Evolutionary conservation across 1,140 invertebrate genomes (phyloP), one percentile per base, ranked within the genome.

Genomic region (Drosophila erecta): DNA sequence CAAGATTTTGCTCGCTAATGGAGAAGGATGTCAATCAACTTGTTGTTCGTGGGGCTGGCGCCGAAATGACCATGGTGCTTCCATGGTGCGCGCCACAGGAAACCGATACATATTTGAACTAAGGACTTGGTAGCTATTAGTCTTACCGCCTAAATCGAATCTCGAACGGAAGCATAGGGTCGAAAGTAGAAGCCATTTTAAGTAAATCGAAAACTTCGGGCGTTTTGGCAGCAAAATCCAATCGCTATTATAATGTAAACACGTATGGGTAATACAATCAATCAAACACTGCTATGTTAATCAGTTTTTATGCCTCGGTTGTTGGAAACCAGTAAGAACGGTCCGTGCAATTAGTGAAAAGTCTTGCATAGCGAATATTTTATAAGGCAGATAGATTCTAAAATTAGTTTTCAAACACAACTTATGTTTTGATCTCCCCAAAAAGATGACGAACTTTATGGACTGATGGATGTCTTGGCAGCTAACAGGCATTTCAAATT

Each of bases 71-170:
- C 47, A 46, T 14, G 46, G 27, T n/a, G n/a, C n/a, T n/a, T n/a
- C n/a, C n/a, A 38, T 43, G 24, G 33, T 44, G 53, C 54, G 49
- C 43, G 46, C 58, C 83, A 79, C 83, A 72, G 79, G 75, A 50
- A 83, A 87, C 71, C 79, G 86, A 87, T 87, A 87, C 83, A 87
- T 87, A 87, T 87, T 87, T 87, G 66, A 87, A 83, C 71, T 79
- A 86, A 87, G 83, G 83, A 87, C 83, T 87, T 87, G 83, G 75
- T 87, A 87, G 79, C 55, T 89, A 72, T 87, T 76, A 83, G 74
- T 61, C 81, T 83, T 83, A 83, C 65, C 60, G 60, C 71, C 60
- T 79, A 81, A 86, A 65, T 38, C 51, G 61, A 89, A 87, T 89
- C 83, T 87, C 84, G 59, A 79, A 57, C n/a, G 35, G 4, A 54